Conservation (phyloP, 2,888 invertebrate species). For the Rugalucina vietnamica region DNA sequence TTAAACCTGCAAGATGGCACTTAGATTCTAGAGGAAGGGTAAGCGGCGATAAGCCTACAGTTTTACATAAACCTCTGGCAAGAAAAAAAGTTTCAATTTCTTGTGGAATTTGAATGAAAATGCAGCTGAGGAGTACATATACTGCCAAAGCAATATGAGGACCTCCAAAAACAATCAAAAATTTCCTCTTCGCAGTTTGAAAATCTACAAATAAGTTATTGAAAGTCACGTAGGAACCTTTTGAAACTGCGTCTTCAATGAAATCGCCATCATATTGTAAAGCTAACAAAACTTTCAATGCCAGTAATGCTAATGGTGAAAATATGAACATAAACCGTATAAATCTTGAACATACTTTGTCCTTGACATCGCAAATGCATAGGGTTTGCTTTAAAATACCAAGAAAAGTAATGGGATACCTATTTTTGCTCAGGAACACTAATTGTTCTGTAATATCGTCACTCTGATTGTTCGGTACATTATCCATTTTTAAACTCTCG, state of each 20-base stretch:
- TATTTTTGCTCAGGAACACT: neutral
- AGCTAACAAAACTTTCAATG: conserved; percentile 8
- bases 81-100: no score
- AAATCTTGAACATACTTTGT: conserved; percentile 9
- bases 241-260: conserved; percentile 22
- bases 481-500: no score
- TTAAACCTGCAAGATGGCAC: no score
- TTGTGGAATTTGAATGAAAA: no score
- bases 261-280: conserved; percentile 11
- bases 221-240: conserved; percentile 38
- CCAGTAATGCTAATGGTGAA: conserved; percentile 21
- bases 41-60: no score
- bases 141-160: no score
- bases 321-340: conserved; percentile 19
- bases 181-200: conserved; percentile 11
- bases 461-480: neutral
- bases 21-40: no score
- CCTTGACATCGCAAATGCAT: neutral
- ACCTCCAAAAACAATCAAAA: conserved; percentile 18
- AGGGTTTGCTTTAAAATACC: conserved; percentile 30
- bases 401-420: conserved; percentile 30
- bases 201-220: conserved; percentile 37
- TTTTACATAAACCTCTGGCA: no score
- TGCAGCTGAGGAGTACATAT: no score
- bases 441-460: neutral